Conservation (phyloP, 1,140 invertebrate genomes). For the Solen grandis region DNA sequence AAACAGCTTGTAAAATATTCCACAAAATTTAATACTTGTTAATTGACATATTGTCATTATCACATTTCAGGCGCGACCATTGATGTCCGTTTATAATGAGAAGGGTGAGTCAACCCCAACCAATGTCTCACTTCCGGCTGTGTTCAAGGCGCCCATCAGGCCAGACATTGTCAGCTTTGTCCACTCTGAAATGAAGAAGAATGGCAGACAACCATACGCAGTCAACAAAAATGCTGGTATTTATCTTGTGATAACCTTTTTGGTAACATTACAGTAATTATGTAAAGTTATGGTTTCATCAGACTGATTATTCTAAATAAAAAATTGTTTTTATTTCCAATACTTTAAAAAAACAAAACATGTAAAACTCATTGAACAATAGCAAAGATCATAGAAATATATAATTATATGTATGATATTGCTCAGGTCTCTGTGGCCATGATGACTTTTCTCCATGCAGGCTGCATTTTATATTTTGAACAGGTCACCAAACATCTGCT, state of each 20-base stretch:
- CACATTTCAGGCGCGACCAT: conserved; percentile 94
- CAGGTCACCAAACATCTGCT: conserved; percentile 99
- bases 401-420: not conserved
- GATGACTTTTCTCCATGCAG: not conserved
- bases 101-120: conserved; percentile 92
- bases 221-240: conserved; percentile 99
- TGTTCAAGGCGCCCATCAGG: conserved; percentile 98
- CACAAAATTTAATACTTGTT: no score
- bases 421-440: not conserved
- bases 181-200: conserved; percentile 97
- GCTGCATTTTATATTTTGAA: no score
- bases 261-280: no score
- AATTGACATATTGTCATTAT: no score
- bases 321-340: no score
- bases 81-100: conserved; percentile 96
- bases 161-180: conserved; percentile 99
- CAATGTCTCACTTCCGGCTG: conserved; percentile 92
- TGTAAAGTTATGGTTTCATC: no score
- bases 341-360: no score
- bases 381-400: not conserved
- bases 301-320: no score
- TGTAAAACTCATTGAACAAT: not conserved
- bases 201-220: conserved; percentile 97
- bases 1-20: no score
- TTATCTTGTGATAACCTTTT: no score